Base-by-base conservation (phyloP, 2,797 vertebrate genomes). In the Anisognathus igniventris region DNA sequence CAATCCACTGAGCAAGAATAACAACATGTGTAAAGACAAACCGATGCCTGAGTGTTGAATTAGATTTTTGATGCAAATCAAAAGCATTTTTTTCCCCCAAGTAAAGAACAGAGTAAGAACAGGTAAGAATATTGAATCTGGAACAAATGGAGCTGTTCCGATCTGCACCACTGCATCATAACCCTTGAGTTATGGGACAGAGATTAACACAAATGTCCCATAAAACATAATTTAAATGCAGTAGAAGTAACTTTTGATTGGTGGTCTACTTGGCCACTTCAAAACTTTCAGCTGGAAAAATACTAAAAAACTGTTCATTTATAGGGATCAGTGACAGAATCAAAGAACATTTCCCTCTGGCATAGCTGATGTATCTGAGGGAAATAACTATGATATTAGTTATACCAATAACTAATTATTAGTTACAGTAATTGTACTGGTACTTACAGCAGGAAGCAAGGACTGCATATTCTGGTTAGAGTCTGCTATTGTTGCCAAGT, bases 391-490 rank as follows among this genome's bases (percentile, higher is more conserved):
- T 19, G 47, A 22, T 40, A 54, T 70, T 54, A 54, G 39, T 61
- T 76, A 21, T 54, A 33, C 21, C 19, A 68, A 86, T 47, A 77
- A 54, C 17, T 33, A 47, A 76, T 54, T 61, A 33, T 61, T 54
- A 62, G 33, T 31, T 40, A 23, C 25, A 70, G 5, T 23, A 70
- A 62, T 70, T 62, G 11, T 70, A 47, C 56, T 39, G 77, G 70
- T 92, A 98, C 98, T 98, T 98, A 99, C 99, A 28, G 99, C 99
- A 42, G 99, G 99, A 75, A 99, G 98, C 95, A 99, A 96, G 10
- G 99, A 99, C 98, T 99, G 99, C 98, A 99, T 99, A 97, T 99
- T 99, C 98, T 99, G 99, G 97, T 99, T 99, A 56, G 99, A 99
- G 95, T 99, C 99, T 39, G 99, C 99, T 96, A 99, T 99, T 30